These are phyloP conservation scores for Acipenser ruthenus DNA, from an alignment of 2,797 vertebrate species.

Conservation along the genomic window DNA sequence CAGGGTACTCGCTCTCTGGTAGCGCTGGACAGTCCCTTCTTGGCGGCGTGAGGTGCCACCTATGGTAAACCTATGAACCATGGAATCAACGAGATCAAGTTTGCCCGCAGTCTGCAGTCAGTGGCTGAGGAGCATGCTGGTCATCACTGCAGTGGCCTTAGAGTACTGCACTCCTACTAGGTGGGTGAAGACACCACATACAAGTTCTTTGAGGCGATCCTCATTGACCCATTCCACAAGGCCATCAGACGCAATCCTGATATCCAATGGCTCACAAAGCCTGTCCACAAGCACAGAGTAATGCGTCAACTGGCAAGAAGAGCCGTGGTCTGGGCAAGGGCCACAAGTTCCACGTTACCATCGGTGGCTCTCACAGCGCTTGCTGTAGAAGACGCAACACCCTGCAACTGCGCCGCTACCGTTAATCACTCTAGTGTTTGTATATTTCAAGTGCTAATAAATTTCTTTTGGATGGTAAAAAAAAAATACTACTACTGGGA, in stretches of 20 bases:
- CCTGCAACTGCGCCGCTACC: constrained; percentile 90
- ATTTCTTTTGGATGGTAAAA: constrained; percentile 29
- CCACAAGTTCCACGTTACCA: constrained; percentile 95
- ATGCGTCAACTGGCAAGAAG: too few species aligned
- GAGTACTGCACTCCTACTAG: constrained; percentile 90
- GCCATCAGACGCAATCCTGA: constrained; percentile 68
- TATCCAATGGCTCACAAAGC: too few species aligned
- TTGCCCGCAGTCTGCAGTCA: constrained; percentile 53
- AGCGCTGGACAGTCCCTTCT: too few species aligned
- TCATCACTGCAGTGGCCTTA: constrained; percentile 86
- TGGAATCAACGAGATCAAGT: too few species aligned
- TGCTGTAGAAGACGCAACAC: constrained; percentile 94
- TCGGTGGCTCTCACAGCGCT: constrained; percentile 84
- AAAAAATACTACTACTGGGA: too few species aligned
- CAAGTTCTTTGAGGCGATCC: constrained; percentile 42
- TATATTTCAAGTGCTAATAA: constrained; percentile 50
- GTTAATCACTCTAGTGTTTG: constrained; percentile 50
- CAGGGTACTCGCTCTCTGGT: constrained; percentile 47
- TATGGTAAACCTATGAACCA: too few species aligned
- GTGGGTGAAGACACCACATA: constrained; percentile 96
- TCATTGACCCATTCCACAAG: constrained; percentile 79
- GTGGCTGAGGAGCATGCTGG: constrained; percentile 89
- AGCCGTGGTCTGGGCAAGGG: constrained; percentile 67
- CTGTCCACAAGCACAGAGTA: too few species aligned
- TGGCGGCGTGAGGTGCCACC: too few species aligned